Conservation (phyloP, 1,140 invertebrate species). For the Drosophila suzukii region DNA sequence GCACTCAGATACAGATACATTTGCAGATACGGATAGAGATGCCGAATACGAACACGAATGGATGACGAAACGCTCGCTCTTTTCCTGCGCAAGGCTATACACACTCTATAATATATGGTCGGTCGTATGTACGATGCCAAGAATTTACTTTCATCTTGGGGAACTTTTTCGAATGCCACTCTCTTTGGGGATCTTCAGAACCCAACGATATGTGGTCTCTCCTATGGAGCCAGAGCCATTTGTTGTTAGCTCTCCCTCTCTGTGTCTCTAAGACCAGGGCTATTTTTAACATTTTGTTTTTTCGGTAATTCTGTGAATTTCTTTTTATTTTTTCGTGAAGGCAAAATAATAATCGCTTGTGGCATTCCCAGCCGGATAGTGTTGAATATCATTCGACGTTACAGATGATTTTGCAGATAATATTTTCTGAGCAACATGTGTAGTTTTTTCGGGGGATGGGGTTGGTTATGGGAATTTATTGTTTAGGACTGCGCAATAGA, state of each 20-base stretch:
- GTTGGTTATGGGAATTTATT: constrained; percentile 13
- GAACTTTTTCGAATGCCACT: constrained; percentile 50
- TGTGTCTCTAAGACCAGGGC: not conserved
- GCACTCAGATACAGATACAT: constrained; percentile 14
- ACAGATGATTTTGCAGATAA: constrained; percentile 75
- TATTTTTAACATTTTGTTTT: constrained; percentile 54
- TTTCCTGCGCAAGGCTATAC: constrained; percentile 58
- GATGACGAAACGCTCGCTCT: constrained; percentile 59
- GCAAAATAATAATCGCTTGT: constrained; percentile 82
- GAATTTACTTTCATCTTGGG: constrained; percentile 82
- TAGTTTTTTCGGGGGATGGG: not conserved
- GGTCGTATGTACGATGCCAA: constrained; percentile 45
- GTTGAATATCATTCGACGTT: constrained; percentile 82
- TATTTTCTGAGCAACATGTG: constrained; percentile 47
- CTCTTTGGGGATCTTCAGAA: constrained; percentile 7
- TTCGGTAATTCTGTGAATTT: constrained; percentile 32
- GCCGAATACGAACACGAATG: constrained; percentile 8
- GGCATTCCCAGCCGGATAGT: constrained; percentile 78
- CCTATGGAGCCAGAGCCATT: constrained; percentile 25
- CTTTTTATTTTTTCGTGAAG: constrained; percentile 53
- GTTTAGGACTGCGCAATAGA: constrained; percentile 43
- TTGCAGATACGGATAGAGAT: constrained; percentile 1
- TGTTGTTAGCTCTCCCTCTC: constrained; percentile 31
- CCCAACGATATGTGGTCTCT: constrained; percentile 13
- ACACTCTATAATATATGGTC: constrained; percentile 19